Base-by-base conservation (phyloP, 2,888 invertebrate genomes). In the Stegana nigrithorax region DNA sequence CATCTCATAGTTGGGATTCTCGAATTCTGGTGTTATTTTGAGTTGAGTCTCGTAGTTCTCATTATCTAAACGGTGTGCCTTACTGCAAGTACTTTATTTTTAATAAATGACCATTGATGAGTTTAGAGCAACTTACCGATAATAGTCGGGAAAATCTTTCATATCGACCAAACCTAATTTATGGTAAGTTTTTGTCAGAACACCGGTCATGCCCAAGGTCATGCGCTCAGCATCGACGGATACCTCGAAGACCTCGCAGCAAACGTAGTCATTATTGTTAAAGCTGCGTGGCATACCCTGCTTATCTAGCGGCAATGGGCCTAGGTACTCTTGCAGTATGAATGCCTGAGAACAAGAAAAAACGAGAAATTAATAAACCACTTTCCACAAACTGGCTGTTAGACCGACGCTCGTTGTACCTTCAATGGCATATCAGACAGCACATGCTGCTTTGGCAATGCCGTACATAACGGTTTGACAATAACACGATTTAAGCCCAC, bases 161-260 rank as follows among this genome's bases (percentile, higher is more conserved):
- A 90, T 89, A 87, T 91, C 91, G 83, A 96, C 92, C 64, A 95
- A 90, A 71, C 96, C 96, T 70, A 95, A 89, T 67, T 92, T 89
- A 67, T 92, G 90, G 80, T 91, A 90, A 78, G 91, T 90, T 23
- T 91, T 88, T 67, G 89, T 88, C 78, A 92, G 89, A 72, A 90
- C 88, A 67, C 93, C 93, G 86, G 93, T 92, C 93, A 95, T 93
- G 85, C 94, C 93, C 85, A 93, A 90, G 76, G 92, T 91, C 88
- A 95, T 90, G 88, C 94, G 94, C 87, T 94, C 94, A 60, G 92
- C 91, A 85, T 94, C 94, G 51, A 93, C 91, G 83, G 92, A 93
- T 68, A 94, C 92, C 88, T 93, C 94, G 79, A 94, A 89, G 58
- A 95, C 92, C 88, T 94, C 94, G 86, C 94, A 94, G 89, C 94